Conservation (phyloP, 2,888 invertebrate genomes). For the Therioaphis trifolii region DNA sequence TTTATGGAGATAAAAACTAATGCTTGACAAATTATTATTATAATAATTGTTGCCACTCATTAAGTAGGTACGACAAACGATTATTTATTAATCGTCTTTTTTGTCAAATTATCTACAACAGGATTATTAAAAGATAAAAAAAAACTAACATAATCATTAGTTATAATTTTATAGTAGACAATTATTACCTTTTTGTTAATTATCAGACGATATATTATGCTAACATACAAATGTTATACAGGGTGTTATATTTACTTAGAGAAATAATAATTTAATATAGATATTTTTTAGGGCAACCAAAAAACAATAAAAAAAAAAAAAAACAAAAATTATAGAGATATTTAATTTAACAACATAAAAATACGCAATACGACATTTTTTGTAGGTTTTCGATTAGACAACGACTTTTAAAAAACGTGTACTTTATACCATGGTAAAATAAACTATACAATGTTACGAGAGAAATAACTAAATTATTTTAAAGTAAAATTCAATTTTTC, state of each 20-base stretch:
- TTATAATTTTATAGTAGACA: constrained; percentile 19
- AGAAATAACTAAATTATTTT: background rate
- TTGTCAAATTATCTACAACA: background rate
- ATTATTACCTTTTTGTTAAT: background rate
- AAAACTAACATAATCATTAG: background rate
- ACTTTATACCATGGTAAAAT: too few species aligned
- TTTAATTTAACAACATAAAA: background rate
- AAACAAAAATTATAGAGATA: background rate
- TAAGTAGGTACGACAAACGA: background rate
- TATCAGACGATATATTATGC: too few species aligned
- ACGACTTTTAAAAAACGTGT: too few species aligned
- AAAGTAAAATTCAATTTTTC: background rate
- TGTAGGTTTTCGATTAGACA: background rate
- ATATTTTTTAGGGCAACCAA: too few species aligned
- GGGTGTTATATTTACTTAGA: too few species aligned
- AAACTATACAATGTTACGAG: background rate
- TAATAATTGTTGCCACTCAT: constrained; percentile 37
- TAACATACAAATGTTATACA: too few species aligned
- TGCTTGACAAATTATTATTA: constrained; percentile 34
- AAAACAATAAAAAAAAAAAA: background rate
- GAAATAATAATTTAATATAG: too few species aligned
- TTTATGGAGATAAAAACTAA: background rate
- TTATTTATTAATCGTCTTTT: constrained; percentile 38
- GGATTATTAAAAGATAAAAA: constrained; percentile 13
- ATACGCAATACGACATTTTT: background rate